These are phyloP conservation scores for Eclectus roratus DNA, from an alignment of 2,113 vertebrate species.

Conservation along the genomic window DNA sequence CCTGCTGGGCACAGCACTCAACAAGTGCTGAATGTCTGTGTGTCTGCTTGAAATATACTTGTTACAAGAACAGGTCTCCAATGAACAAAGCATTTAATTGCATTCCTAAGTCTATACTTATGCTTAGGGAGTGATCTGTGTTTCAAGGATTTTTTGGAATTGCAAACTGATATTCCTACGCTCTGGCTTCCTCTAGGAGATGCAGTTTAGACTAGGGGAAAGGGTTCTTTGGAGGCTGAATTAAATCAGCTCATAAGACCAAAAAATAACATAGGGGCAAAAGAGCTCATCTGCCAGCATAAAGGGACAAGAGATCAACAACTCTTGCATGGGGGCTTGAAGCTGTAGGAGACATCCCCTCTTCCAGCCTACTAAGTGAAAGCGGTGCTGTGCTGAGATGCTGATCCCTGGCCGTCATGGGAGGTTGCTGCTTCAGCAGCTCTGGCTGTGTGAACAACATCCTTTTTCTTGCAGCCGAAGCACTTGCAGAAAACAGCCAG, in stretches of 20 bases:
- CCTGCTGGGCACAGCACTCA: background rate
- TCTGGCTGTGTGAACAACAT: background rate
- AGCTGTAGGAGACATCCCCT: background rate
- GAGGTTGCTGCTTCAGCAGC: background rate
- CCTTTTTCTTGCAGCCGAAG: background rate
- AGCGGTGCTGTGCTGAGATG: background rate
- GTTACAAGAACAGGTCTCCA: background rate
- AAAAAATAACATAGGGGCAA: background rate
- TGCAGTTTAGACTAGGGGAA: background rate
- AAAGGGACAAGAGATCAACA: background rate
- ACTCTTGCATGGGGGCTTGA: background rate
- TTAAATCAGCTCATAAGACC: background rate
- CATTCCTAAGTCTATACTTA: background rate
- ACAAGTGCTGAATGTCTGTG: background rate
- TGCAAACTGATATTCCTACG: background rate
- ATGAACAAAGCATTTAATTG: background rate
- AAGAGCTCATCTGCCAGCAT: background rate
- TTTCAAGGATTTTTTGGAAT: background rate
- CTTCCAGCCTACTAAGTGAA: background rate
- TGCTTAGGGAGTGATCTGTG: background rate
- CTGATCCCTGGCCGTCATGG: background rate
- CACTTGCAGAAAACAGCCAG: background rate
- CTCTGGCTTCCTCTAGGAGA: background rate
- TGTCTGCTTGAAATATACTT: background rate
- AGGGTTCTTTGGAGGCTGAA: background rate